Base-by-base conservation (phyloP, 1,140 invertebrate species). In the Palaemon carinicauda region DNA sequence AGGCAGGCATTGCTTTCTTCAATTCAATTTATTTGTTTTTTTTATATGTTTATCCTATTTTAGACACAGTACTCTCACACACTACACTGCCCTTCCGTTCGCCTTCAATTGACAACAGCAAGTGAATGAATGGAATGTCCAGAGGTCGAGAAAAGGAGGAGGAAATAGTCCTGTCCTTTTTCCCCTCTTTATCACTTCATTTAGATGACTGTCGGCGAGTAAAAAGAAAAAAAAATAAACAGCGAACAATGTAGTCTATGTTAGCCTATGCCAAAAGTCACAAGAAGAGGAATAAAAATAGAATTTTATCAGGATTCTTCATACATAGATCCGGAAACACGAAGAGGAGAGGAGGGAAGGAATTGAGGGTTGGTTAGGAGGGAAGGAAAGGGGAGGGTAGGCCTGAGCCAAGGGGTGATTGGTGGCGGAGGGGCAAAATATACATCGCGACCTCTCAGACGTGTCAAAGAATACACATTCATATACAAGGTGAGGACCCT, bases 401-500 rank as follows among this genome's bases (percentile, higher is more conserved):
- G 53, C 80, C 80, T 82, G 65, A 73, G 80, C 80, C 80, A 51
- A 51, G 33, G 60, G 33, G 71, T n/a, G 60, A 51, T 51, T 56
- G 60, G 71, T 51, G 80, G 60, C 56, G 29, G n/a, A 82, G 31
- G 56, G 80, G 41, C 41, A 71, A 69, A 82, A 31, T 71, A 41
- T 51, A 71, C 33, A 73, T 82, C 65, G 80, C 71, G 80, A 82
- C 80, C 80, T 82, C 60, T 71, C 33, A 73, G 71, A 82, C 50
- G 60, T 51, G 56, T 71, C 50, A 52, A 82, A 71, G 60, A 80
- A 80, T 29, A 82, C 80, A 82, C 80, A 82, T 82, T 73, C 80
- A 82, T 71, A 69, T 82, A 82, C 80, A 71, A 56, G n/a, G 65
- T 82, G 80, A 82, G 41, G 80, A 82, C 71, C 80, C 80, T 82